Conservation (phyloP, 2,888 invertebrate genomes). For the Ectemnius lituratus region DNA sequence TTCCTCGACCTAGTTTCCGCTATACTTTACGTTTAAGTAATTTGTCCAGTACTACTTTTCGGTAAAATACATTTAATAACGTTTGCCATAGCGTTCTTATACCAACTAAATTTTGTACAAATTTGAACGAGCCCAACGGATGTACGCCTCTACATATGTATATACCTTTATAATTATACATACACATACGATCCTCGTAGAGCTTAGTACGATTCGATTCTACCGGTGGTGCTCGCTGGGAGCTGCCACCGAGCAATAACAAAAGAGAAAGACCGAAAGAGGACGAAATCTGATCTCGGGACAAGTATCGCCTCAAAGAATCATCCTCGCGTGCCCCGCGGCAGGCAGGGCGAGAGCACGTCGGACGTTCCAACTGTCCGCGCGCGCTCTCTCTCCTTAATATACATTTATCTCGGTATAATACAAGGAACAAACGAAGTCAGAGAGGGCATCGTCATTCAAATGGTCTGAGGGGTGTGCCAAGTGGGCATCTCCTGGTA, state of each 20-base stretch:
- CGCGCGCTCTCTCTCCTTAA: constrained; percentile 17
- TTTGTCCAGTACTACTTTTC: constrained; percentile 64
- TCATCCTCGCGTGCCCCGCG: constrained; percentile 25
- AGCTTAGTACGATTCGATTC: constrained; percentile 52
- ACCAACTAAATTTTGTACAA: constrained; percentile 70
- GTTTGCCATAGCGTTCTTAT: constrained; percentile 36
- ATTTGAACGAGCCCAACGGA: constrained; percentile 56
- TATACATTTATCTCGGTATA: constrained; percentile 45
- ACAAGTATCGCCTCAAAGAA: constrained; percentile 8
- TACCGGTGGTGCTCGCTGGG: constrained; percentile 22
- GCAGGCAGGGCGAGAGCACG: constrained; percentile 18
- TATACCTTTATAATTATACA: constrained; percentile 15
- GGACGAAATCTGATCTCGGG: constrained; percentile 48
- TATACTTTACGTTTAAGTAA: constrained; percentile 67
- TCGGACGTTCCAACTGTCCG: constrained; percentile 13
- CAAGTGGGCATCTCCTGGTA: constrained; percentile 58
- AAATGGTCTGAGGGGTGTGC: constrained; percentile 69
- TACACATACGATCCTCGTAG: constrained; percentile 37
- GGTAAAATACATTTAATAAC: constrained; percentile 49
- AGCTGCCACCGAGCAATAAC: constrained; percentile 27
- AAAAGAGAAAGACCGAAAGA: constrained; percentile 52
- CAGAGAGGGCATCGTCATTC: constrained; percentile 55
- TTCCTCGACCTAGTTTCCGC: constrained; percentile 37
- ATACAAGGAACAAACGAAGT: constrained; percentile 63
- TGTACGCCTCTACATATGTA: constrained; percentile 23